A percentile compares a stretch with the other conserved stretches of the same genome.
phyloP scores from a whole-genome alignment of 2,797 vertebrate genomes.

The Sebastes baramenuke region DNA sequence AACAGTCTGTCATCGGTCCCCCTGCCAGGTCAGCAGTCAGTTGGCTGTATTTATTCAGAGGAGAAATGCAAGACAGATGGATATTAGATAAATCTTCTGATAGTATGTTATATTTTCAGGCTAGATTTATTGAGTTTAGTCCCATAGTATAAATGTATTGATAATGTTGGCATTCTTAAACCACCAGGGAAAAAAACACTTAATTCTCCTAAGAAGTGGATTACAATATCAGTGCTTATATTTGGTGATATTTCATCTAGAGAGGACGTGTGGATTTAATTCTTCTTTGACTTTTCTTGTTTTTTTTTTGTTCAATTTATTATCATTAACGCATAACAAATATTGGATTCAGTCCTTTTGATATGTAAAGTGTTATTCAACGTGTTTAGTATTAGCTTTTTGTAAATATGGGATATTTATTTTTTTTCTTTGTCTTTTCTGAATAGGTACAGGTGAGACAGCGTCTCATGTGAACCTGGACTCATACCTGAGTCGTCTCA shows the following conservation, averaged over 20 bases:
- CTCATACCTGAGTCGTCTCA: conserved; percentile 93
- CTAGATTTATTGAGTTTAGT: background rate
- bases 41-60: background rate
- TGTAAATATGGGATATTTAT: background rate
- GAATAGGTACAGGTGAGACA: conserved; percentile 91
- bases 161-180: background rate
- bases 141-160: background rate
- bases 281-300: background rate
- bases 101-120: background rate
- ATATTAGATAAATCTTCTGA: background rate
- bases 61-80: background rate
- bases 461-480: conserved; percentile 93
- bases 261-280: background rate
- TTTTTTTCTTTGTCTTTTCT: background rate
- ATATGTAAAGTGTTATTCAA: background rate
- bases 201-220: background rate
- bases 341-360: background rate
- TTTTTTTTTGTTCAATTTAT: too few relatives aligned
- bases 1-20: conserved; percentile 92
- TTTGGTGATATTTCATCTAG: background rate
- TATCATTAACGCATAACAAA: too few relatives aligned
- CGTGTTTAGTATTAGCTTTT: background rate
- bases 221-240: background rate
- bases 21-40: conserved; percentile 85
- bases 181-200: background rate